Conservation (phyloP, 2,888 invertebrate species). For the Tricholauxania praeusta region DNA sequence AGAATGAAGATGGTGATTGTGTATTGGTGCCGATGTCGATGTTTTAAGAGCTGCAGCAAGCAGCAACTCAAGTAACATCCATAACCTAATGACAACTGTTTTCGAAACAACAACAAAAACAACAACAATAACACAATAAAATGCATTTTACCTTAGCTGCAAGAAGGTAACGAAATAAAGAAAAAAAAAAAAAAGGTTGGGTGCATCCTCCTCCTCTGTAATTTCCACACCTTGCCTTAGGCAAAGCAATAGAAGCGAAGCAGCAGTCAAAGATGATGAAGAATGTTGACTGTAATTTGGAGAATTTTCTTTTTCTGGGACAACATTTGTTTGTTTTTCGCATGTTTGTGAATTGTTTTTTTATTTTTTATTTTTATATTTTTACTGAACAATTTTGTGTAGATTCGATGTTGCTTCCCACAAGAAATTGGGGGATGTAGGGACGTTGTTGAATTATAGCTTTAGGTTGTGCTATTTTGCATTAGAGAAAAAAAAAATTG, state of each 20-base stretch:
- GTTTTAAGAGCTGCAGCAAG: not conserved
- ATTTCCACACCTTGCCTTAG: not conserved
- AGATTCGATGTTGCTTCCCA: too few species aligned
- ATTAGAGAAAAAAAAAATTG: too few species aligned
- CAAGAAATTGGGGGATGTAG: too few species aligned
- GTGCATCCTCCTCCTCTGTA: not conserved
- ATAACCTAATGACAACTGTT: slow-evolving; percentile 27
- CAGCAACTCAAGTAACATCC: slow-evolving; percentile 18
- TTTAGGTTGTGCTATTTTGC: too few species aligned
- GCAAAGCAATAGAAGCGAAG: too few species aligned
- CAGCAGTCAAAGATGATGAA: too few species aligned
- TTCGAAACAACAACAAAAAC: not conserved
- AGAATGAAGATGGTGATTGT: not conserved
- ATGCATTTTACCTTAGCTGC: too few species aligned
- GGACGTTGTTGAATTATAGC: too few species aligned
- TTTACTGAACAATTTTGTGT: too few species aligned
- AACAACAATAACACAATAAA: too few species aligned
- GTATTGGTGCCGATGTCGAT: slow-evolving; percentile 8
- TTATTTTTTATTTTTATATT: too few species aligned
- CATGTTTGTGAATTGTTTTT: slow-evolving; percentile 10
- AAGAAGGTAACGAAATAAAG: too few species aligned
- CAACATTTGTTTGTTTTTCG: slow-evolving; percentile 13
- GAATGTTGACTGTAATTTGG: not conserved
- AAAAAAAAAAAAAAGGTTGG: slow-evolving; percentile 1
- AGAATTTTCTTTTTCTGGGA: slow-evolving; percentile 15